A percentile compares a stretch with the other conserved stretches of the same genome.
Evolutionary conservation across 2,113 vertebrate species (phyloP).

Genomic region (Neopipo cinnamomea): DNA sequence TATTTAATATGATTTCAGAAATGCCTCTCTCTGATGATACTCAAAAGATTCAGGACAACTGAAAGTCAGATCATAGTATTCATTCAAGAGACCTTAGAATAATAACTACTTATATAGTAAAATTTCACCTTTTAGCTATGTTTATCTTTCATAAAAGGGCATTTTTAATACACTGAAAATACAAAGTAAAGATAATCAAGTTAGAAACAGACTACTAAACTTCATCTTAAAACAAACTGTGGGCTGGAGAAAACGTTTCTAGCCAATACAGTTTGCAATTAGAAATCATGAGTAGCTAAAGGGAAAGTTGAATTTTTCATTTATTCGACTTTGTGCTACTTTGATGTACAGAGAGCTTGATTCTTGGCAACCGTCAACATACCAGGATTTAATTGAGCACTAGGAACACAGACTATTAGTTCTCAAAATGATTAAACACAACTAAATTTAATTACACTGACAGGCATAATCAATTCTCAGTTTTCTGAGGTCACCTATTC

Average conservation of each 20-base stretch:
- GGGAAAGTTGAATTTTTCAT: neutral
- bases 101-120: neutral
- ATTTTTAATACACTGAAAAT: neutral
- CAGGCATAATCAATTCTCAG: neutral
- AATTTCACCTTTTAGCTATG: neutral
- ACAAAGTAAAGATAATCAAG: neutral
- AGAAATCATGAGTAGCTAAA: neutral
- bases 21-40: neutral
- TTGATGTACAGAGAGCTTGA: neutral
- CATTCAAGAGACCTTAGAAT: neutral
- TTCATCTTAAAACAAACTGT: neutral
- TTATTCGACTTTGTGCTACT: neutral
- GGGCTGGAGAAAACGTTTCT: neutral
- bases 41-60: neutral
- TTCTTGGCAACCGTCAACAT: neutral
- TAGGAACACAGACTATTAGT: neutral
- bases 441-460: conserved; percentile 10
- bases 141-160: neutral
- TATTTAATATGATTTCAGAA: neutral
- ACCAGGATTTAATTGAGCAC: conserved; percentile 9
- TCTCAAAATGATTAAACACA: conserved; percentile 21
- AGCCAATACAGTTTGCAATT: neutral
- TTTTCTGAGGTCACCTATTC: conserved; percentile 47
- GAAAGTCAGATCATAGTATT: neutral
- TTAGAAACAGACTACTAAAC: neutral